These are phyloP conservation scores for Eudyptes chrysolophus DNA, from an alignment of 2,113 vertebrate genomes.

Conservation along the genomic window DNA sequence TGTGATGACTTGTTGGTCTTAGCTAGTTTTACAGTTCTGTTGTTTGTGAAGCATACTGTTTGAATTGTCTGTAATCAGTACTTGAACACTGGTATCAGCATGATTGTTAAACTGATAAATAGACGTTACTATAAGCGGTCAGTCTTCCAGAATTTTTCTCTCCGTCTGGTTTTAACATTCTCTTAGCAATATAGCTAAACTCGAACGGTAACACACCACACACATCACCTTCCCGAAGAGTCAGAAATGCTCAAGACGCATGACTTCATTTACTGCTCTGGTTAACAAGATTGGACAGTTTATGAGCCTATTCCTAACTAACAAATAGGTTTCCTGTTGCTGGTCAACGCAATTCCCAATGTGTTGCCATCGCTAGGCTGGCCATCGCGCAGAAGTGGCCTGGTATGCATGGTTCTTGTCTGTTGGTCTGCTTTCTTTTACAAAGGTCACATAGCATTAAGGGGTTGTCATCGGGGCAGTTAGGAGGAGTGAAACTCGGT, in stretches of 20 bases:
- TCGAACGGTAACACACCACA: too few species aligned
- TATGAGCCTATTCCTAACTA: background rate
- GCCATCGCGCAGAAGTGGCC: background rate
- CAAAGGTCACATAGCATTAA: background rate
- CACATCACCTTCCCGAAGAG: background rate
- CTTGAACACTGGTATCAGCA: accelerated
- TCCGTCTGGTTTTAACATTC: background rate
- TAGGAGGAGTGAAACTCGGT: background rate
- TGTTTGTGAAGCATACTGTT: background rate
- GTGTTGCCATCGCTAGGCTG: background rate
- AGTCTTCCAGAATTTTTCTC: background rate
- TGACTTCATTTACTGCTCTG: background rate
- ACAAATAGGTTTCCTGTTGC: background rate
- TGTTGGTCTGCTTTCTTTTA: background rate
- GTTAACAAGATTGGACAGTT: background rate
- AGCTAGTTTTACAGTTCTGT: background rate
- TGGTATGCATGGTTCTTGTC: background rate
- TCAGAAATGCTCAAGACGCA: background rate
- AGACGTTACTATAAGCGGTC: background rate
- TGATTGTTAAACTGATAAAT: background rate
- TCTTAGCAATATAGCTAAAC: background rate
- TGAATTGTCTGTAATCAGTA: background rate
- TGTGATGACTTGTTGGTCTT: background rate
- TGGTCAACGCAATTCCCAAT: accelerated
- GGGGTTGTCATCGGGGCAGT: background rate